Evolutionary conservation across 2,888 invertebrate species (phyloP).

Genomic region (Melanostoma mellinum): DNA sequence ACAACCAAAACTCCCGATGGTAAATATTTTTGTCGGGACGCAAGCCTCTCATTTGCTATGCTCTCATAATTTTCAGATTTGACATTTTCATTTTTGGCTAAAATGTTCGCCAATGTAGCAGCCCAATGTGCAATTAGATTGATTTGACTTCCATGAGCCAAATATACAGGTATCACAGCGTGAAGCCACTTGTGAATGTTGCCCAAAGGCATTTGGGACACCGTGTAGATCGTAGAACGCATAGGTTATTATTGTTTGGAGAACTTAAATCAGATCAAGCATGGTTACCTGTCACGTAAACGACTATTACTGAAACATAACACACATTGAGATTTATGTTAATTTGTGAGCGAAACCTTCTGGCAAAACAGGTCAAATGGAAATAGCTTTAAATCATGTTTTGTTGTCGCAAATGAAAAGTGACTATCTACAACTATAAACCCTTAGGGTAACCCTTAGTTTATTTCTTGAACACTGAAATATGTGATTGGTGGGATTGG

Average conservation of each 20-base stretch:
- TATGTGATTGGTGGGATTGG: no score
- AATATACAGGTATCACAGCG: conserved; percentile 57
- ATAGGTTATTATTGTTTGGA: background rate
- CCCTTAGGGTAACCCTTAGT: no score
- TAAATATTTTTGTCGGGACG: background rate
- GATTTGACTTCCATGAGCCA: conserved; percentile 27
- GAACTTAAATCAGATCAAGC: conserved; percentile 38
- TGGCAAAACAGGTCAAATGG: conserved; percentile 33
- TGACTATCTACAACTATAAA: no score
- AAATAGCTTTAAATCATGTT: no score
- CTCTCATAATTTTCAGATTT: conserved; percentile 43
- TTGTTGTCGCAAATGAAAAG: no score
- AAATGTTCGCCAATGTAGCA: conserved; percentile 21
- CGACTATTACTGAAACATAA: conserved; percentile 36
- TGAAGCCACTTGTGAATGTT: conserved; percentile 52
- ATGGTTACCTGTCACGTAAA: conserved; percentile 39
- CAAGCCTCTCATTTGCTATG: conserved; percentile 42
- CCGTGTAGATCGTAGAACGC: background rate
- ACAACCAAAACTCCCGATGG: conserved; percentile 6
- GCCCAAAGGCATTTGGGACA: conserved; percentile 22
- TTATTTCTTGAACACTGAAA: no score
- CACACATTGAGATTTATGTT: conserved; percentile 26
- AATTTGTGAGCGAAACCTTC: background rate
- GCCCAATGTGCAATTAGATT: background rate
- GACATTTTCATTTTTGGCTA: conserved; percentile 62